Conservation (phyloP, 2,888 invertebrate species). For the Lampropteryx suffumata region DNA sequence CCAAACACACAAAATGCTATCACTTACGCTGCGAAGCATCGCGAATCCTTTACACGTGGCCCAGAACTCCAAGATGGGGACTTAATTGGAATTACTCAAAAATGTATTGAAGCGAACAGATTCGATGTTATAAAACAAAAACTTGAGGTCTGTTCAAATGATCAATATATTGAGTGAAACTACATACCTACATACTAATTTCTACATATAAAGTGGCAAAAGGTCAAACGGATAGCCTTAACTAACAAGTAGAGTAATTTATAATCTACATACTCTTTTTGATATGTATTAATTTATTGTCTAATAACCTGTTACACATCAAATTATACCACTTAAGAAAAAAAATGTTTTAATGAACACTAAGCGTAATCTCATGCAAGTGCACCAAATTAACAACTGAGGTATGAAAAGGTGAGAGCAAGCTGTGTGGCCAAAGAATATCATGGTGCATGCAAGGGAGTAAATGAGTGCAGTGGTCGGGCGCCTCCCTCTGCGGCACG, state of each 20-base stretch:
- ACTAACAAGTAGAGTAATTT: not conserved
- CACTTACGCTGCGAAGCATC: constrained; percentile 80
- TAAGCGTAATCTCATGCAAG: constrained; percentile 5
- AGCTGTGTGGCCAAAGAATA: constrained; percentile 42
- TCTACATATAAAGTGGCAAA: constrained; percentile 10
- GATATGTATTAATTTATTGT: too few relatives aligned
- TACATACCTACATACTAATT: constrained; percentile 33
- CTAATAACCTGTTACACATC: too few relatives aligned
- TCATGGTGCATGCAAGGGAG: constrained; percentile 56
- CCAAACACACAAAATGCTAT: constrained; percentile 83
- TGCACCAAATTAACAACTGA: constrained; percentile 21
- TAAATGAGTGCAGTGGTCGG: constrained; percentile 37
- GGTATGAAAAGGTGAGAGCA: constrained; percentile 19
- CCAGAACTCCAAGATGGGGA: constrained; percentile 50
- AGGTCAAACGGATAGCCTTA: not conserved
- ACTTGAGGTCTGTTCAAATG: constrained; percentile 40
- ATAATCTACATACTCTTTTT: not conserved
- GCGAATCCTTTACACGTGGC: constrained; percentile 56
- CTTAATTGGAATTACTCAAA: constrained; percentile 45
- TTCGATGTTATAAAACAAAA: constrained; percentile 4
- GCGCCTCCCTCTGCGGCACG: constrained; percentile 23
- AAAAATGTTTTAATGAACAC: not conserved
- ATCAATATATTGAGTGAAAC: constrained; percentile 2
- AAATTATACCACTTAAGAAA: too few relatives aligned
- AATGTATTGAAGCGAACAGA: constrained; percentile 50